Conservation (phyloP, 2,113 vertebrate genomes). For the Rutilus rutilus region DNA sequence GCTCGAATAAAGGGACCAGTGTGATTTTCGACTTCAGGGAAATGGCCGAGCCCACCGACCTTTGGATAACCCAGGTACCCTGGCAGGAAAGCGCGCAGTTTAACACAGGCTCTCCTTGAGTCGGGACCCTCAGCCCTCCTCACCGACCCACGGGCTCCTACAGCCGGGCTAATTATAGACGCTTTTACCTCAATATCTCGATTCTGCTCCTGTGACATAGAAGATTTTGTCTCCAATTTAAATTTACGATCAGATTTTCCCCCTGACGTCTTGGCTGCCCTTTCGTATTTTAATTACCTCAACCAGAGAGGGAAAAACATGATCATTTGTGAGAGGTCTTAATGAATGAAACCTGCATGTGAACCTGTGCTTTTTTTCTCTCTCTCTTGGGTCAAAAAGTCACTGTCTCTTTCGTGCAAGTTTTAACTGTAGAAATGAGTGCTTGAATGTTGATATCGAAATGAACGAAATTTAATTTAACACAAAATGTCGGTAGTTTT, state of each 20-base stretch:
- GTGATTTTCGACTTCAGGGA: conserved; percentile 65
- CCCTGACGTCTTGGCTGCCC: conserved; percentile 47
- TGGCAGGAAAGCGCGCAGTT: conserved; percentile 72
- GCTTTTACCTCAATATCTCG: conserved; percentile 69
- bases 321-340: conserved; percentile 27
- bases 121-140: conserved; percentile 67
- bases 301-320: conserved; percentile 32
- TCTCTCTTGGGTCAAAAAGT: background rate
- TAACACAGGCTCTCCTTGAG: conserved; percentile 80
- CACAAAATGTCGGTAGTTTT: background rate
- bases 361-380: background rate
- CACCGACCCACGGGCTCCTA: conserved; percentile 65
- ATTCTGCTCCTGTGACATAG: conserved; percentile 63
- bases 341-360: conserved; percentile 41
- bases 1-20: conserved; percentile 68
- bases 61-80: conserved; percentile 77
- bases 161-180: conserved; percentile 78
- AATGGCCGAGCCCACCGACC: conserved; percentile 67
- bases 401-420: background rate
- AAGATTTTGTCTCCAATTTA: conserved; percentile 62
- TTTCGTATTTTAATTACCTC: conserved; percentile 47
- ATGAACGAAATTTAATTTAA: background rate
- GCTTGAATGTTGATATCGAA: background rate
- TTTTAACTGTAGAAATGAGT: background rate
- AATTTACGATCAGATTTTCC: conserved; percentile 58